Evolutionary conservation across 1,140 invertebrate species (phyloP).

Genomic region (Ips nitidus): DNA sequence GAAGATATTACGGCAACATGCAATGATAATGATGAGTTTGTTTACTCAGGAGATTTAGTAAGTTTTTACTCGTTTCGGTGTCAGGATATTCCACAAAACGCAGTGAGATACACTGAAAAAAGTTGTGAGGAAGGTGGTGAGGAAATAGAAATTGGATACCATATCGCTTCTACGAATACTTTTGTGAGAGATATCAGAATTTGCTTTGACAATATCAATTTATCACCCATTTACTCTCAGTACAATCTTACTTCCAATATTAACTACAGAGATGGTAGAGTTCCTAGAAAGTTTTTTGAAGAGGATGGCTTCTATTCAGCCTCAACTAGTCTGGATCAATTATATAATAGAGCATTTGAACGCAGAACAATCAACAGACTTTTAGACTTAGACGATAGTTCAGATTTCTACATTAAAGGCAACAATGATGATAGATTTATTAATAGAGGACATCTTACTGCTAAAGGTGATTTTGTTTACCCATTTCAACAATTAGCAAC

Average conservation of each 20-base stretch:
- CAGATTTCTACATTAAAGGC: conserved; percentile 42
- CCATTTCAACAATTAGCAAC: conserved; percentile 64
- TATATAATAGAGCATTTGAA: conserved; percentile 46
- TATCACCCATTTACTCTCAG: conserved; percentile 42
- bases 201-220: conserved; percentile 43
- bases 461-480: conserved; percentile 67
- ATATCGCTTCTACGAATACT: conserved; percentile 16
- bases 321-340: conserved; percentile 35
- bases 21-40: conserved; percentile 2
- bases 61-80: conserved; percentile 35
- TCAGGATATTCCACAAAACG: conserved; percentile 20
- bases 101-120: conserved; percentile 32
- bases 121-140: conserved; percentile 49
- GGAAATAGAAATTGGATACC: conserved; percentile 49
- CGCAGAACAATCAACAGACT: conserved; percentile 42
- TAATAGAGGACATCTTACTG: conserved; percentile 66
- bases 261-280: conserved; percentile 40
- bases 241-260: conserved; percentile 45
- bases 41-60: conserved; percentile 6
- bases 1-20: conserved; percentile 12
- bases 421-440: conserved; percentile 62
- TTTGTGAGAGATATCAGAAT: conserved; percentile 43
- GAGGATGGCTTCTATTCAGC: conserved; percentile 46
- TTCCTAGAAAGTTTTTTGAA: conserved; percentile 47
- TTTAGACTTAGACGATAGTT: conserved; percentile 45